A percentile compares a stretch with the other conserved stretches of the same genome.
Evolutionary conservation across 2,797 vertebrate genomes (phyloP).

Genomic region (Melopsittacus undulatus): DNA sequence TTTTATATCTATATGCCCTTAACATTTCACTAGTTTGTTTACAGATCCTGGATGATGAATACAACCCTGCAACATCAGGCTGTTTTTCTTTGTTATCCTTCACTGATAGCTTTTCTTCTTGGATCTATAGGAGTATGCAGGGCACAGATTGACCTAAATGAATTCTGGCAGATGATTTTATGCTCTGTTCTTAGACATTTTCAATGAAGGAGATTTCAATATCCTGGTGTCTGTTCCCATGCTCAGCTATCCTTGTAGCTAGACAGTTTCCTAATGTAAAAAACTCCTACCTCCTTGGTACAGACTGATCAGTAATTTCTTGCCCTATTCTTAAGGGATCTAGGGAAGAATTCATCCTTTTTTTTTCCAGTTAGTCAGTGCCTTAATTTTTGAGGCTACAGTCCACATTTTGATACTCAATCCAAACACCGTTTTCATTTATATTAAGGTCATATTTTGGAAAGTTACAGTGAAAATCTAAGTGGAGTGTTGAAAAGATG

Average conservation of each 20-base stretch:
- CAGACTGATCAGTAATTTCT: background rate
- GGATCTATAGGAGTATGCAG: background rate
- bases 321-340: background rate
- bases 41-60: background rate
- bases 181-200: background rate
- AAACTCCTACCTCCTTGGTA: background rate
- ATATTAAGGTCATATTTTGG: background rate
- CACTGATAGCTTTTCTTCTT: slow-evolving; percentile 9
- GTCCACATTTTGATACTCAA: background rate
- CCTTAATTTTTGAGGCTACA: background rate
- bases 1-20: background rate
- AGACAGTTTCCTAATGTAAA: background rate
- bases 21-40: background rate
- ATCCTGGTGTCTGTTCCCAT: background rate
- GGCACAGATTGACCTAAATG: background rate
- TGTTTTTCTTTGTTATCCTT: background rate
- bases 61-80: background rate
- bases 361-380: background rate
- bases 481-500: background rate
- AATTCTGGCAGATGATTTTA: slow-evolving; percentile 5
- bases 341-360: background rate
- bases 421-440: background rate
- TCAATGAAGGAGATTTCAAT: background rate
- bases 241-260: background rate
- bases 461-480: background rate